Base-by-base conservation (phyloP, 2,113 vertebrate genomes). In the Piprites chloris region DNA sequence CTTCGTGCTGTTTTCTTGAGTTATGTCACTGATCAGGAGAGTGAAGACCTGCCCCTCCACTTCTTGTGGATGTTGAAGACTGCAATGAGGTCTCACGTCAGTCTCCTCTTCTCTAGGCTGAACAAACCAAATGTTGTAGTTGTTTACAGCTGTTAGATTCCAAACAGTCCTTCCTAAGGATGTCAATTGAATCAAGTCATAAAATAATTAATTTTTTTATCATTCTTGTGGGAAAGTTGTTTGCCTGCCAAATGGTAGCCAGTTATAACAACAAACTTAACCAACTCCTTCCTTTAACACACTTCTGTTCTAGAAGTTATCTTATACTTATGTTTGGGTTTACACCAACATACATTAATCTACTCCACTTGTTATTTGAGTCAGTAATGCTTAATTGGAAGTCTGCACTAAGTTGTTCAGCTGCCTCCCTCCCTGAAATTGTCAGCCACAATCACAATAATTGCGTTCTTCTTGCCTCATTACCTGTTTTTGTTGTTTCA, bases 401-500 rank as follows among this genome's bases (percentile, higher is more conserved):
- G 12, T 9, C 46, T 77, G 8, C 53, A 84, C 12, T 42, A 80
- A 73, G 46, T 41, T 4, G 2, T 18, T 21, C 42, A 79, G n/a
- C 6, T 3, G 0, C 22, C 3, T 3, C 4, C 4, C 11, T 19
- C 3, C 12, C 13, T 13, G 11, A 39, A 22, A 15, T 72, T 85
- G 69, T 79, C 50, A 58, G 24, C 18, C 8, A 41, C 53, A 87
- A 89, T 61, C 37, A 72, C 46, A 76, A 52, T 56, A 89, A 76
- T 5, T 39, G 52, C 44, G 21, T 4, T 82, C 42, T 85, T 21
- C 30, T 83, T 87, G 33, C 42, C 41, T 92, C 61, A 71, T 83
- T 74, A 93, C 50, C 32, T 77, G 39, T 26, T 95, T 90, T 69
- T 82, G 66, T 75, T 89, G n/a, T 85, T 91, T 89, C 73, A 82